Percentiles rank a stretch among this genome's conserved stretches.
Conservation (phyloP, 2,888 invertebrate species). For the Chelonus formosanus region DNA sequence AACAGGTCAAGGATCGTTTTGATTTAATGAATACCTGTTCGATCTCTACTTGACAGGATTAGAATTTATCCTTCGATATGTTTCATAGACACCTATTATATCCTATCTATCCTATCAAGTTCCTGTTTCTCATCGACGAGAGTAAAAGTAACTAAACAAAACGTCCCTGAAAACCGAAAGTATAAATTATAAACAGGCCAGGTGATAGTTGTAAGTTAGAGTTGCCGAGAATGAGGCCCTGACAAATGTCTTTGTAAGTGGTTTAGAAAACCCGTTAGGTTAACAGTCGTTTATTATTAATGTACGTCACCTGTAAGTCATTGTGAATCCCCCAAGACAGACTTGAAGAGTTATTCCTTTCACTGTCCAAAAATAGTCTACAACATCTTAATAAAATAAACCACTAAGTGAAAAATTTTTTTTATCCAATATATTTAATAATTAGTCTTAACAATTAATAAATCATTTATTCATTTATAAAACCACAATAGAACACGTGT, state of each 20-base stretch:
- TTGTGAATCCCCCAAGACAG: neutral
- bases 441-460: too few relatives aligned
- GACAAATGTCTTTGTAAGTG: constrained; percentile 15
- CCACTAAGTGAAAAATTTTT: too few relatives aligned
- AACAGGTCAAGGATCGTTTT: too few relatives aligned
- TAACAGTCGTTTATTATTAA: constrained; percentile 4
- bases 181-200: constrained; percentile 23
- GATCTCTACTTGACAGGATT: neutral
- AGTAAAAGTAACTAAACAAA: constrained; percentile 35
- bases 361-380: neutral
- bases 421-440: too few relatives aligned
- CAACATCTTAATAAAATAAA: constrained; percentile 3
- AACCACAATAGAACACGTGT: too few relatives aligned
- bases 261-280: constrained; percentile 9
- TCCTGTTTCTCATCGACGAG: constrained; percentile 33
- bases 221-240: constrained; percentile 1
- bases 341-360: neutral
- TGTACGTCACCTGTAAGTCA: constrained; percentile 15
- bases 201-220: constrained; percentile 19
- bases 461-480: too few relatives aligned
- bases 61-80: constrained; percentile 10
- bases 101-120: constrained; percentile 17
- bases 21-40: too few relatives aligned
- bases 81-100: constrained; percentile 12
- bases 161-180: constrained; percentile 37